These are phyloP conservation scores for Mormyrus hasselquistii DNA, from an alignment of 2,797 vertebrate species.

Conservation along the genomic window DNA sequence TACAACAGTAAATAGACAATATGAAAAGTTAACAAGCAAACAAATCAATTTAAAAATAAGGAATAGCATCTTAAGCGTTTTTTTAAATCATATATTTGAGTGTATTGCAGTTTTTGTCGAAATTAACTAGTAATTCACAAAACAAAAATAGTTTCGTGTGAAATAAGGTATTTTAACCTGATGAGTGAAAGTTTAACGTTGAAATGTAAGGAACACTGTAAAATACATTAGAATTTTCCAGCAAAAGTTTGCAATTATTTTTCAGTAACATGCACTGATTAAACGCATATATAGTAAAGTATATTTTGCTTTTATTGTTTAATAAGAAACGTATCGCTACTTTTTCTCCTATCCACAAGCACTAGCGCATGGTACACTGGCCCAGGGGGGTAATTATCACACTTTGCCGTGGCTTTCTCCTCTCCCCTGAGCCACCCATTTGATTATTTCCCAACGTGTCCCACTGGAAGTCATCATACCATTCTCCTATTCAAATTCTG, in stretches of 20 bases:
- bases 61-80: not conserved
- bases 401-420: slow-evolving; percentile 56
- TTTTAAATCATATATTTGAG: not conserved
- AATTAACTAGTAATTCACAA: not conserved
- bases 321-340: not conserved
- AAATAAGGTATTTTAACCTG: not conserved
- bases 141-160: not conserved
- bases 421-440: slow-evolving; percentile 54
- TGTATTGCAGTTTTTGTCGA: not conserved
- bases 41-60: not conserved
- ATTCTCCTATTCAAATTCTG: slow-evolving; percentile 26
- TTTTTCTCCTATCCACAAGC: slow-evolving; percentile 53
- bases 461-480: slow-evolving; percentile 52
- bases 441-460: slow-evolving; percentile 67
- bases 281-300: not conserved
- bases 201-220: not conserved
- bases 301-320: not conserved
- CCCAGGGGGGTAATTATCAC: slow-evolving; percentile 68
- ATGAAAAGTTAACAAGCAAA: not conserved
- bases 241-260: not conserved
- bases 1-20: not conserved
- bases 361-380: slow-evolving; percentile 59
- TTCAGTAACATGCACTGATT: not conserved
- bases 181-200: not conserved
- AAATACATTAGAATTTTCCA: not conserved